Evolutionary conservation across 1,140 invertebrate species (phyloP), one percentile per base, ranked within the genome.

Genomic region (Drosophila ananassae): DNA sequence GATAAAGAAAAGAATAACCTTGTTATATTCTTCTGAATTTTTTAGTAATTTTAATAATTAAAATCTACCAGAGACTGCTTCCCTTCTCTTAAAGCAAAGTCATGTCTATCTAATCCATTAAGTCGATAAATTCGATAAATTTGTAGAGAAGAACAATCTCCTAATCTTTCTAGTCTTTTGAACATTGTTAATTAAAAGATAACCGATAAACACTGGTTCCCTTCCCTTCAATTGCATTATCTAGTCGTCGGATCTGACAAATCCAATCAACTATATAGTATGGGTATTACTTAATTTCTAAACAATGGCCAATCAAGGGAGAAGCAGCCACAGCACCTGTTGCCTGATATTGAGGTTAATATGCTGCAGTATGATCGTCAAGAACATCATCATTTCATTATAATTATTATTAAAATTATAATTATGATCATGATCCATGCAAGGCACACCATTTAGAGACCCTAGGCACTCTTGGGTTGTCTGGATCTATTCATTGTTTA

Each of bases 271-370:
- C 58, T 24, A 21, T 32, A 32, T n/a, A 7, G 24, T 51, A 25
- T 25, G 5, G 56, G 1, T 7, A 63, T 41, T 63, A 41, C 21
- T 51, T 51, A 51, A 41, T 51, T 9, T 22, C 34, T 34, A 17
- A 52, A 67, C 63, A 67, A 67, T 67, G 6, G 62, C 62, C 30
- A 47, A 68, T 69, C 50, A 68, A 68, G 39, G 67, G 32, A 69
- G 67, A 25, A 69, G 24, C 24, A 17, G n/a, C 24, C 32, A 24
- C 12, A 48, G 24, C 63, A 68, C 51, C 66, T 69, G 63, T 37
- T 69, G 63, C 63, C 54, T 68, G 34, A 48, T 69, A 69, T 69
- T 69, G 63, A 32, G 63, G 66, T 57, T 55, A 69, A 69, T 44
- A 64, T 47, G 59, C 6, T 68, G 48, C 60, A 46, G 39, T 44